Conservation (phyloP, 2,888 invertebrate genomes). For the Seira musarum region DNA sequence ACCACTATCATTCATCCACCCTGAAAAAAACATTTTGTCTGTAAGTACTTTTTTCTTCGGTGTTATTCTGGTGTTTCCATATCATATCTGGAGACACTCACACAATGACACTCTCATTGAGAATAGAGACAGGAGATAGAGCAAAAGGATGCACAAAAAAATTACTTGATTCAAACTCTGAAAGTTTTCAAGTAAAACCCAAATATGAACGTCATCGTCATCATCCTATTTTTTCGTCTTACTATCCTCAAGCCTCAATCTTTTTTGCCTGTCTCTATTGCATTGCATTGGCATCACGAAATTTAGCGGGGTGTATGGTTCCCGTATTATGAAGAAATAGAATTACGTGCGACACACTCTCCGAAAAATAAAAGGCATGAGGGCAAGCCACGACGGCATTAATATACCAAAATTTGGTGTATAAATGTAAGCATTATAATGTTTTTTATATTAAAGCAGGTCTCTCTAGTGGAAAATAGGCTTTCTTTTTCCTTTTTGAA, state of each 20-base stretch:
- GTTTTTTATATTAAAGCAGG: neutral
- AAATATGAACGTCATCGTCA: neutral
- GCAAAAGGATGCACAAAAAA: neutral
- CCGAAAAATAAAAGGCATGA: slow-evolving; percentile 13
- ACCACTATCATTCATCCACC: slow-evolving; percentile 10
- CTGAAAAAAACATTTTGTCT: slow-evolving; percentile 18
- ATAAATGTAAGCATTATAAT: neutral
- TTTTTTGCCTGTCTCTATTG: too few relatives aligned
- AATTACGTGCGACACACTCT: slow-evolving; percentile 33
- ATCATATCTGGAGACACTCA: slow-evolving; percentile 27
- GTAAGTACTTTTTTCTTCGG: slow-evolving; percentile 40
- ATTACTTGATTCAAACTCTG: neutral
- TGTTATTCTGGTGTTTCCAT: slow-evolving; percentile 21
- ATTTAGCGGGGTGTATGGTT: slow-evolving; percentile 22
- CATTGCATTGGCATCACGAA: slow-evolving; percentile 21
- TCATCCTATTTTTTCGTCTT: slow-evolving; percentile 6
- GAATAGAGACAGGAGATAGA: neutral
- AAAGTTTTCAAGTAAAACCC: slow-evolving; percentile 5
- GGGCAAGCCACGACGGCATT: slow-evolving; percentile 17
- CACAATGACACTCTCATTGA: slow-evolving; percentile 34
- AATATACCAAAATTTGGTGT: neutral
- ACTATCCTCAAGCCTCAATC: too few relatives aligned
- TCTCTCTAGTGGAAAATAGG: neutral
- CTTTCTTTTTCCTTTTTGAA: slow-evolving; percentile 12
- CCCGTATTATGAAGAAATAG: slow-evolving; percentile 29